Evolutionary conservation across 2,888 invertebrate genomes (phyloP).

Genomic region (Eupithecia tripunctaria): DNA sequence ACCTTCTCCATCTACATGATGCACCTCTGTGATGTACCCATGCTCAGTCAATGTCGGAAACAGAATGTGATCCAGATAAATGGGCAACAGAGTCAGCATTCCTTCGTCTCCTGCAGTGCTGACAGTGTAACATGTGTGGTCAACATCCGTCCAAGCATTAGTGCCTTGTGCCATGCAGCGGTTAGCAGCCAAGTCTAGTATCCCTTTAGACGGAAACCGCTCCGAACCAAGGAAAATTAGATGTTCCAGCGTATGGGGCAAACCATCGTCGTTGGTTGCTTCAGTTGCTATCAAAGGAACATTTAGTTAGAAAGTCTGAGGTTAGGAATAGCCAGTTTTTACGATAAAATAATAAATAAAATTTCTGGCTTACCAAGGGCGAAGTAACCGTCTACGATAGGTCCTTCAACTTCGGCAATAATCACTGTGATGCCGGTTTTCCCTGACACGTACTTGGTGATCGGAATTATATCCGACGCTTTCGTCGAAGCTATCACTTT

Average conservation of each 20-base stretch:
- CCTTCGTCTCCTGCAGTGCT: slow-evolving; percentile 93
- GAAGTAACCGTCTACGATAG: slow-evolving; percentile 95
- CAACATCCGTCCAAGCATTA: slow-evolving; percentile 94
- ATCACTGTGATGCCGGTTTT: slow-evolving; percentile 92
- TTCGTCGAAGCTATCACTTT: slow-evolving; percentile 85
- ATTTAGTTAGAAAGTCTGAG: no score
- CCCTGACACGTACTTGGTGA: slow-evolving; percentile 91
- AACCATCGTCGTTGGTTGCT: slow-evolving; percentile 95
- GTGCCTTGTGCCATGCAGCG: slow-evolving; percentile 95
- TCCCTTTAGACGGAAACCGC: slow-evolving; percentile 94
- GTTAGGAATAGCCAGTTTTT: not conserved
- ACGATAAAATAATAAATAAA: not conserved
- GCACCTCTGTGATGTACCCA: slow-evolving; percentile 94
- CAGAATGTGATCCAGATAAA: slow-evolving; percentile 95
- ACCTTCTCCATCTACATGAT: slow-evolving; percentile 94
- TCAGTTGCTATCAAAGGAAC: slow-evolving; percentile 86
- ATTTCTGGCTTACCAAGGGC: slow-evolving; percentile 87
- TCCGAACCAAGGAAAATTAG: slow-evolving; percentile 95
- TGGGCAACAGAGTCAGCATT: slow-evolving; percentile 93
- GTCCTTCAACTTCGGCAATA: slow-evolving; percentile 94
- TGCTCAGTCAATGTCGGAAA: slow-evolving; percentile 92
- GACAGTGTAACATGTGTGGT: slow-evolving; percentile 96
- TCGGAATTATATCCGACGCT: slow-evolving; percentile 89
- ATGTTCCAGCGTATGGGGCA: slow-evolving; percentile 97
- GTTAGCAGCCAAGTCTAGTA: slow-evolving; percentile 94